phyloP scores from a whole-genome alignment of 2,113 vertebrate genomes.

The Scortum barcoo region DNA sequence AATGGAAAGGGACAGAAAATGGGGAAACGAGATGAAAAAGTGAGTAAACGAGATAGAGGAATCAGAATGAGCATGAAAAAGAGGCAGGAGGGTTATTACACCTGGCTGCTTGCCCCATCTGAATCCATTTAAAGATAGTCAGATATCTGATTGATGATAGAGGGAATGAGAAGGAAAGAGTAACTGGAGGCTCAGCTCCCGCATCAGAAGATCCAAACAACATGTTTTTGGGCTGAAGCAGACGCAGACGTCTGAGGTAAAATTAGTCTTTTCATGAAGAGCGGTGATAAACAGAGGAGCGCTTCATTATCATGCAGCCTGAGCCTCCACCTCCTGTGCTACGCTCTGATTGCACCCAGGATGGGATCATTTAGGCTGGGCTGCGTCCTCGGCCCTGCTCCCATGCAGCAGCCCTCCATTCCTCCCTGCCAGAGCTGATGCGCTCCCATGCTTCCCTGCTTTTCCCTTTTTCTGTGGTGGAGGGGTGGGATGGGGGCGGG shows the following conservation, averaged over 20 bases:
- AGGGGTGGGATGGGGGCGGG: no score
- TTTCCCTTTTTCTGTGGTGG: slow-evolving; percentile 16
- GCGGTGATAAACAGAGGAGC: slow-evolving; percentile 28
- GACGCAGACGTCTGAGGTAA: slow-evolving; percentile 25
- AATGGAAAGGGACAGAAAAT: slow-evolving; percentile 33
- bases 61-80: slow-evolving; percentile 30
- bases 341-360: slow-evolving; percentile 44
- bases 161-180: neutral
- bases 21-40: slow-evolving; percentile 39
- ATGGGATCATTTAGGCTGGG: slow-evolving; percentile 38
- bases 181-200: slow-evolving; percentile 1
- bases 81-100: slow-evolving; percentile 33
- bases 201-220: slow-evolving; percentile 19
- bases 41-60: slow-evolving; percentile 25
- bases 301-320: slow-evolving; percentile 17
- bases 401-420: slow-evolving; percentile 15
- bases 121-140: slow-evolving; percentile 45
- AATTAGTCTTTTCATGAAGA: slow-evolving; percentile 30
- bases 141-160: slow-evolving; percentile 23
- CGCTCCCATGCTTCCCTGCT: slow-evolving; percentile 9
- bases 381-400: neutral
- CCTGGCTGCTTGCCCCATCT: slow-evolving; percentile 39
- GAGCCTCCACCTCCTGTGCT: slow-evolving; percentile 19
- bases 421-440: slow-evolving; percentile 7
- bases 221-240: slow-evolving; percentile 14